These are phyloP conservation scores for Apis cerana DNA, from an alignment of 1,140 invertebrate genomes.

Conservation along the genomic window DNA sequence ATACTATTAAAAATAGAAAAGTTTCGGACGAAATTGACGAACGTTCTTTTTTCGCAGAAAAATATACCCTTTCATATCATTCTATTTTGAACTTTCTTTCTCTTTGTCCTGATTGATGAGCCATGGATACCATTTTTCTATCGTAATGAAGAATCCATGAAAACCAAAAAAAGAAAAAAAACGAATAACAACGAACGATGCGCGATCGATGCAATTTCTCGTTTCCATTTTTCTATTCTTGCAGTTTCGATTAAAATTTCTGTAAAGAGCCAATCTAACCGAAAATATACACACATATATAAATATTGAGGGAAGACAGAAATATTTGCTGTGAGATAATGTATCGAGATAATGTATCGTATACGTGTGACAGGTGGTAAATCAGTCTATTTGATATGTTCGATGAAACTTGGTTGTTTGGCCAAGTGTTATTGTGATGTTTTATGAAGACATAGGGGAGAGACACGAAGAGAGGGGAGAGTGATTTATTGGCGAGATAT, in stretches of 20 bases:
- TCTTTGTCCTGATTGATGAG: too few species aligned
- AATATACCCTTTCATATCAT: too few species aligned
- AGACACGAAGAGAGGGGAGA: neutral
- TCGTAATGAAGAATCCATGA: too few species aligned
- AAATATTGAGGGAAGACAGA: neutral
- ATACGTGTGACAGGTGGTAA: too few species aligned
- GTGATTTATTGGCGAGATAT: conserved; percentile 30
- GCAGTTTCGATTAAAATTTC: neutral
- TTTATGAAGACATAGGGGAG: conserved; percentile 23
- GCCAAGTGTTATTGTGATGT: neutral
- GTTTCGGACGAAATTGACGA: too few species aligned
- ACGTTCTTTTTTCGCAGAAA: too few species aligned
- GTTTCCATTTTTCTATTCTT: neutral
- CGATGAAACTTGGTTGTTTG: neutral
- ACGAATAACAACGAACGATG: neutral
- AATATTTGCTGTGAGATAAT: neutral
- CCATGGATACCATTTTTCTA: too few species aligned
- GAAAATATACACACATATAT: neutral
- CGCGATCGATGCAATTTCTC: neutral
- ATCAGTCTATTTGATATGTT: neutral
- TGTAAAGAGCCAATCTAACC: neutral
- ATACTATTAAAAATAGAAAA: too few species aligned
- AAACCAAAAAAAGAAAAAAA: too few species aligned
- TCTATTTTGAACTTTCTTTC: too few species aligned
- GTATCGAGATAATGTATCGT: too few species aligned